Conservation (phyloP, 2,797 vertebrate genomes). For the Gambusia yucatana region DNA sequence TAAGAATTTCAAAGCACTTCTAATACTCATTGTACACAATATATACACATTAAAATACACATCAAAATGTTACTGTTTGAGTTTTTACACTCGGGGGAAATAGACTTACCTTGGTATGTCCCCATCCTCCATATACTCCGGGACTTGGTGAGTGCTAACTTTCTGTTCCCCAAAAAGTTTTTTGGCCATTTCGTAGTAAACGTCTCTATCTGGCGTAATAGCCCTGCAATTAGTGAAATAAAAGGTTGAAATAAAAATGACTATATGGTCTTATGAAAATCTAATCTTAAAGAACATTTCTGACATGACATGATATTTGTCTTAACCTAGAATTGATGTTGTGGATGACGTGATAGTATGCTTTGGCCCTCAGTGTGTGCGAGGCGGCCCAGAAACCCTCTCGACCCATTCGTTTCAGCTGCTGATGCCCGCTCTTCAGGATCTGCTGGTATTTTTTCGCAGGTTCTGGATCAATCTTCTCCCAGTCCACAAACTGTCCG, state of each 20-base stretch:
- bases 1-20: not conserved
- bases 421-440: constrained; percentile 69
- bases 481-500: constrained; percentile 88
- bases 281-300: not conserved
- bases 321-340: constrained; percentile 75
- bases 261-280: not conserved
- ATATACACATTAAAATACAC: not conserved
- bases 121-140: constrained; percentile 86
- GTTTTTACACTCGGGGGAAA: not conserved
- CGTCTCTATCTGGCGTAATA: constrained; percentile 73
- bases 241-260: not conserved
- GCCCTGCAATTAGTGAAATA: constrained; percentile 52
- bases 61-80: not conserved
- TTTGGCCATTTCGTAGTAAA: constrained; percentile 75
- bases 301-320: not conserved
- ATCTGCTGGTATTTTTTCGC: constrained; percentile 65
- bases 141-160: constrained; percentile 80
- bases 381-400: constrained; percentile 84
- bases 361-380: constrained; percentile 81
- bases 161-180: constrained; percentile 81
- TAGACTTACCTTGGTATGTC: constrained; percentile 82
- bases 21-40: not conserved
- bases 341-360: constrained; percentile 86
- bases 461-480: constrained; percentile 78
- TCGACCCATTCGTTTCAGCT: constrained; percentile 85